Percentiles rank a stretch among this genome's conserved stretches.
phyloP scores from a whole-genome alignment of 1,140 invertebrate genomes.

The Cherax destructor region DNA sequence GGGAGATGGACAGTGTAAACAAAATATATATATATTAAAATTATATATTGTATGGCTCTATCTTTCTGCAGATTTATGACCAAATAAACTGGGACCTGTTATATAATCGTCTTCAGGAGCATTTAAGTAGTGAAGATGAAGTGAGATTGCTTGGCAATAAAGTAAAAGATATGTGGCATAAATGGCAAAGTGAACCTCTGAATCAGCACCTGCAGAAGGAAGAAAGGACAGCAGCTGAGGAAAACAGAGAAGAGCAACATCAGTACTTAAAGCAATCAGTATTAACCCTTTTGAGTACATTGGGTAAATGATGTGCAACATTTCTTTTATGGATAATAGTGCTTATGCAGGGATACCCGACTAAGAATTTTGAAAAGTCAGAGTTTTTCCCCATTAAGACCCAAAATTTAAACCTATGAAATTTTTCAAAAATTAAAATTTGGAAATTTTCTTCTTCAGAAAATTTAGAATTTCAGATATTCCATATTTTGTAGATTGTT shows the following conservation, averaged over 20 bases:
- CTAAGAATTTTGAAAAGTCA: too few relatives aligned
- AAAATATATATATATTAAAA: neutral
- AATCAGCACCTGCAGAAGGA: neutral
- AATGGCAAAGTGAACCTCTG: constrained; percentile 35
- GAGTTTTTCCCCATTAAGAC: too few relatives aligned
- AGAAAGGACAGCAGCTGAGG: neutral
- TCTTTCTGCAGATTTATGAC: constrained; percentile 29
- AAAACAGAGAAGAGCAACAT: neutral
- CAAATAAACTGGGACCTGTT: constrained; percentile 20
- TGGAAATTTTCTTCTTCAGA: too few relatives aligned
- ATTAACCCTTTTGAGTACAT: constrained; percentile 27
- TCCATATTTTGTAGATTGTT: too few relatives aligned
- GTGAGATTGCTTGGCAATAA: constrained; percentile 13
- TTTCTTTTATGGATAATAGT: neutral
- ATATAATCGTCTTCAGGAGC: constrained; percentile 26
- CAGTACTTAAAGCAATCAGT: neutral
- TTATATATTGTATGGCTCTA: neutral
- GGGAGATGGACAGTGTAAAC: too few relatives aligned
- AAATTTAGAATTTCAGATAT: too few relatives aligned
- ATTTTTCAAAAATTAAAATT: too few relatives aligned
- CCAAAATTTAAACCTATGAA: too few relatives aligned
- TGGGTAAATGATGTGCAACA: constrained; percentile 15
- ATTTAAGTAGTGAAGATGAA: constrained; percentile 26
- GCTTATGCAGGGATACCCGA: too few relatives aligned
- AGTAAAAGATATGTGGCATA: neutral